Base-by-base conservation (phyloP, 2,797 vertebrate genomes). In the Australoheros facetus region DNA sequence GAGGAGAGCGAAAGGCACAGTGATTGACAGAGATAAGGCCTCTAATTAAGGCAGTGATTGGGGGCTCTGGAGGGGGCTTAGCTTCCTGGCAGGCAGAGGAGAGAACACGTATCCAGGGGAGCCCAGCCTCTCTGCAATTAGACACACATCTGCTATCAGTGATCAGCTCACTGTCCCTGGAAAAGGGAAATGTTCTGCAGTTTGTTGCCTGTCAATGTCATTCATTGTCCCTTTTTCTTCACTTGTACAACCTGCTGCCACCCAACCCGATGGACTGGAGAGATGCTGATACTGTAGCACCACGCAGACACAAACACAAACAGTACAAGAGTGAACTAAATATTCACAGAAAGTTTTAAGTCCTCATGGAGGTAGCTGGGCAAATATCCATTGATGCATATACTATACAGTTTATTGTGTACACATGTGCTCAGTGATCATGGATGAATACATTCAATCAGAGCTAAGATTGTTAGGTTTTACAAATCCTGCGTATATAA, bases 1-100 rank as follows among this genome's bases (percentile, higher is more conserved):
- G 85, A 90, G 79, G 78, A 87, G 88, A 85, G 75, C 42, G 70
- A 88, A 90, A 89, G 87, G 86, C 89, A 48, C 32, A 1, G 85
- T 90, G 94, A 95, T 93, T 92, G 92, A 93, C 88, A 80, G 86
- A 91, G 94, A 94, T 94, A 94, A 94, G 93, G 85, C 85, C 84
- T 89, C 91, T 94, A 93, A 95, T 94, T 94, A 94, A 92, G 84
- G 88, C 85, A 64, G 87, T 92, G 89, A 94, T 92, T 90, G 90
- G 88, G 88, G 80, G 84, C 76, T 90, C 85, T 88, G 85, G 85
- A 88, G 89, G 91, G 87, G 88, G 85, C 83, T 90, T 89, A 88
- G 86, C 85, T 93, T 92, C 88, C 91, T 93, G 92, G 88, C 91
- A 92, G 87, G 76, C 84, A 81, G 83, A 86, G 83, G 83, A 92